Conservation (phyloP, 2,888 invertebrate genomes). For the Myopa tessellatipennis region DNA sequence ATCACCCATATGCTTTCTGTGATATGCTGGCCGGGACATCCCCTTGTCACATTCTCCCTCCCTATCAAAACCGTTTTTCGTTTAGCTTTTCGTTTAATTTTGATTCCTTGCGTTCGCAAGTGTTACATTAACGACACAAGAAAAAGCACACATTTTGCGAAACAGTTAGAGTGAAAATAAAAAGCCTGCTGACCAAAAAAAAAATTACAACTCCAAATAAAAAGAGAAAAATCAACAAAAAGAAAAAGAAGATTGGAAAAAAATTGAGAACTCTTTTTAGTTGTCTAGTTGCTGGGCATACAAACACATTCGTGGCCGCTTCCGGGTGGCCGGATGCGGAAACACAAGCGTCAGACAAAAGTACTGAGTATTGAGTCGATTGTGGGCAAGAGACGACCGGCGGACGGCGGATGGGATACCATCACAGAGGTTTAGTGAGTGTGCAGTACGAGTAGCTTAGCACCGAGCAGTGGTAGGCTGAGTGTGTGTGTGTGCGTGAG, state of each 20-base stretch:
- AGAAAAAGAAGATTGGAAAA: neutral
- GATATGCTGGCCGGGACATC: neutral
- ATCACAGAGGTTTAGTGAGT: slow-evolving; percentile 6
- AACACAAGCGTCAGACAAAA: slow-evolving; percentile 62
- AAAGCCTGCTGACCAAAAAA: neutral
- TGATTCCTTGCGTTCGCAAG: no score
- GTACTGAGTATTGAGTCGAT: slow-evolving; percentile 33
- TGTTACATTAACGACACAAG: slow-evolving; percentile 10
- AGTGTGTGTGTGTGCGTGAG: slow-evolving; percentile 17
- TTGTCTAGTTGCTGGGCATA: slow-evolving; percentile 1
- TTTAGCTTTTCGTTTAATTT: no score
- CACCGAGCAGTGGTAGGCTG: slow-evolving; percentile 10
- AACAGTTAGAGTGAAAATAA: no score
- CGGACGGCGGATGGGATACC: neutral
- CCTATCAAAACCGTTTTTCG: no score
- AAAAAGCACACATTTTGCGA: neutral
- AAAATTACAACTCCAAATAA: slow-evolving; percentile 13
- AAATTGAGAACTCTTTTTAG: slow-evolving; percentile 14
- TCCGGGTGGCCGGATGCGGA: slow-evolving; percentile 59
- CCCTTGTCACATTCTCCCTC: no score
- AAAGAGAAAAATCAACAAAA: neutral
- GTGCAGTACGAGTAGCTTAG: slow-evolving; percentile 14
- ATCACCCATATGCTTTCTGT: neutral
- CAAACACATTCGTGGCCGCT: slow-evolving; percentile 52
- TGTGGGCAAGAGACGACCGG: neutral